These are phyloP conservation scores for Squalus acanthias DNA, from an alignment of 2,797 vertebrate species.

Conservation along the genomic window DNA sequence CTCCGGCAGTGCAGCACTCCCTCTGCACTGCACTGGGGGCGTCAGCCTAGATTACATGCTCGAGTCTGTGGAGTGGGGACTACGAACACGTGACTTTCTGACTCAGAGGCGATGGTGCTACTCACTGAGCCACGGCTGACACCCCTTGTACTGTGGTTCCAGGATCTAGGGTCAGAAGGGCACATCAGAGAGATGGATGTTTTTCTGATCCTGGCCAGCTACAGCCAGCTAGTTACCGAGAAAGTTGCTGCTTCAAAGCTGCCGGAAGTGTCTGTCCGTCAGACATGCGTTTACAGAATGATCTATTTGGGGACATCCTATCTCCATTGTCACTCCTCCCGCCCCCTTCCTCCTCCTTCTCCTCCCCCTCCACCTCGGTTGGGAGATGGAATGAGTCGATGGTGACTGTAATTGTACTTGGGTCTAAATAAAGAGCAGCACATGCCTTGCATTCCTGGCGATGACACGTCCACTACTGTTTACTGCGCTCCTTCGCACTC, in stretches of 20 bases:
- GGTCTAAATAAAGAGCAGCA: background rate
- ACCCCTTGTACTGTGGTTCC: too few species aligned
- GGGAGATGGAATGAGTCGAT: background rate
- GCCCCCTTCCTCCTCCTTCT: background rate
- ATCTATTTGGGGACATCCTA: background rate
- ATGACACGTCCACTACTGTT: background rate
- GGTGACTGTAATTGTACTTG: background rate
- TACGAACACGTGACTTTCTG: too few species aligned
- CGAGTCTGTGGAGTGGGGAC: too few species aligned
- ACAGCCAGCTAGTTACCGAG: background rate
- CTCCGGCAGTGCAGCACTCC: too few species aligned
- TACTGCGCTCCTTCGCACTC: background rate
- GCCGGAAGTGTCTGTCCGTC: background rate
- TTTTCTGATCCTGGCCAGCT: background rate
- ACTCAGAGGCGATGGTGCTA: too few species aligned
- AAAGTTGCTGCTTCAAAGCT: background rate
- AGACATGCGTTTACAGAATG: background rate
- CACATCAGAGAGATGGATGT: too few species aligned
- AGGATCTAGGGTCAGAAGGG: background rate
- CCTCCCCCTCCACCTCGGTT: slow-evolving; percentile 12
- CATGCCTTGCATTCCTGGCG: background rate
- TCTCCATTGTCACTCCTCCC: background rate
- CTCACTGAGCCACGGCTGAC: too few species aligned
- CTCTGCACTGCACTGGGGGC: too few species aligned
- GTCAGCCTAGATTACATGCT: too few species aligned